A percentile compares a stretch with the other conserved stretches of the same genome.
These are phyloP conservation scores for Paraescarpia echinospica DNA, from an alignment of 1,140 invertebrate genomes.

Conservation along the genomic window DNA sequence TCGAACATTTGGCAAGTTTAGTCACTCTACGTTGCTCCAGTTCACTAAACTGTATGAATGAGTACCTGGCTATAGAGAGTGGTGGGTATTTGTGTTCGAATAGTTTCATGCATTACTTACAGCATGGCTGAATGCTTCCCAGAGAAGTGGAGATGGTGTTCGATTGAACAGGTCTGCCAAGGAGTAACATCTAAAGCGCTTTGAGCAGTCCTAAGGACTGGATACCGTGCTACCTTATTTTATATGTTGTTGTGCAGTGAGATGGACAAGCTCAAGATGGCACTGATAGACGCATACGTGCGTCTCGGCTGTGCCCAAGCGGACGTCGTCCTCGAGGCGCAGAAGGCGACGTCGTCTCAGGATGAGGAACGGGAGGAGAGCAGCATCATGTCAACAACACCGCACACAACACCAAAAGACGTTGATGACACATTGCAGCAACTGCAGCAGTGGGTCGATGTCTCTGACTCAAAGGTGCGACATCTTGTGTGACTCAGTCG, in stretches of 20 bases:
- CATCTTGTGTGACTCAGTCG: not conserved
- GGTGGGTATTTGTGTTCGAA: too few species aligned
- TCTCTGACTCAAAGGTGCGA: constrained; percentile 74
- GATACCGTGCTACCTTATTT: too few species aligned
- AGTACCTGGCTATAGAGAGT: too few species aligned
- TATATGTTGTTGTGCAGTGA: constrained; percentile 58
- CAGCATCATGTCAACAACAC: constrained; percentile 2
- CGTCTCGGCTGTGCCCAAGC: constrained; percentile 64
- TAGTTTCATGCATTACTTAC: too few species aligned
- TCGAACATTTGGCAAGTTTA: too few species aligned
- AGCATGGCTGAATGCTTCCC: too few species aligned
- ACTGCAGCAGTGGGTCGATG: constrained; percentile 77
- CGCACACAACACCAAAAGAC: constrained; percentile 50
- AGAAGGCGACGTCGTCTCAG: constrained; percentile 12
- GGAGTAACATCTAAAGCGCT: too few species aligned
- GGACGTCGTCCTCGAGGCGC: constrained; percentile 32
- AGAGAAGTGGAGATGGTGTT: too few species aligned
- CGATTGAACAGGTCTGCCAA: too few species aligned
- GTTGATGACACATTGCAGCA: constrained; percentile 70
- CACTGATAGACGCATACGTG: constrained; percentile 76
- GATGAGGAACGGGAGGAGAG: constrained; percentile 19
- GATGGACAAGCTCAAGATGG: constrained; percentile 80
- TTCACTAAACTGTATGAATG: too few species aligned
- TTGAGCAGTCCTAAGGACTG: too few species aligned
- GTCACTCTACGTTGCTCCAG: too few species aligned